Evolutionary conservation across 2,113 vertebrate species (phyloP).

Genomic region (Cynoglossus semilaevis): DNA sequence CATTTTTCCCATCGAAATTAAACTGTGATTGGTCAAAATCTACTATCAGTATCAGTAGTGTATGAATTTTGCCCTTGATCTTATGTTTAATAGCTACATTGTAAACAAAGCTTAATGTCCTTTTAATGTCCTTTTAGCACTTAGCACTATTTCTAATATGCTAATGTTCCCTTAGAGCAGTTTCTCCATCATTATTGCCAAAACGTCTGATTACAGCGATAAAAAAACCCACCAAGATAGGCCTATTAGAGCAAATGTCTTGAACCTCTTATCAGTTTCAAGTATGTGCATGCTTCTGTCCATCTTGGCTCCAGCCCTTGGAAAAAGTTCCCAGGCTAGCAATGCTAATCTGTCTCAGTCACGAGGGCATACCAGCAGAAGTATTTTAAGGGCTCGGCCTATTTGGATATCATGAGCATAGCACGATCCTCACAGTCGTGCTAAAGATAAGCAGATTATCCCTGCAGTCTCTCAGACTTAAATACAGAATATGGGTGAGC

Average conservation of each 20-base stretch:
- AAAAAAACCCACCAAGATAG: conserved; percentile 20
- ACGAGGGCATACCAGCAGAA: conserved; percentile 50
- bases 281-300: conserved; percentile 23
- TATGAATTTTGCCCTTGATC: no score
- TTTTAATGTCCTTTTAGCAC: neutral
- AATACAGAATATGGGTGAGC: conserved; percentile 36
- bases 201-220: neutral
- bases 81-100: neutral
- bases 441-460: conserved; percentile 67
- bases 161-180: neutral
- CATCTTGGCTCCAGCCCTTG: conserved; percentile 16
- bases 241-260: neutral
- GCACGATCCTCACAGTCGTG: conserved; percentile 56
- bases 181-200: no score
- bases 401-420: conserved; percentile 55
- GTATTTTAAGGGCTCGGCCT: conserved; percentile 63
- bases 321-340: conserved; percentile 42
- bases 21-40: neutral
- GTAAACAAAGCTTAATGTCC: neutral
- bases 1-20: no score
- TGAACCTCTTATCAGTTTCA: neutral
- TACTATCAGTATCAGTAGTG: neutral
- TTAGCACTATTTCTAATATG: neutral
- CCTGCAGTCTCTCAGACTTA: conserved; percentile 45
- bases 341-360: conserved; percentile 57